A percentile compares a stretch with the other conserved stretches of the same genome.
Evolutionary conservation across 1,140 invertebrate species (phyloP).

Genomic region (Bombus sylvicola): DNA sequence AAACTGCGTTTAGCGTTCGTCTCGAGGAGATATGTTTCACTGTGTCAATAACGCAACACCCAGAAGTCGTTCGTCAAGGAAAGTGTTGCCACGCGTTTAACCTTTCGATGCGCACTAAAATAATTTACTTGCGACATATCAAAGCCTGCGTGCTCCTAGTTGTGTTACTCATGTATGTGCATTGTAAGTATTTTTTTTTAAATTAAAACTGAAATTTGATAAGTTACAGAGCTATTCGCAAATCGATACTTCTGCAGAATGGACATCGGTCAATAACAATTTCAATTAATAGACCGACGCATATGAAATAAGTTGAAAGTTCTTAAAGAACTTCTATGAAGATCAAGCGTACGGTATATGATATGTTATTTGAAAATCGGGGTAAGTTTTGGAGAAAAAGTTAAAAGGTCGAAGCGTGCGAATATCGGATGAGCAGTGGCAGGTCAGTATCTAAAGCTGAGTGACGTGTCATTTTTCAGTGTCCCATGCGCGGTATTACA

Average conservation of each 20-base stretch:
- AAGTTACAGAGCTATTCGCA: no score
- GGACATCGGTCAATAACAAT: no score
- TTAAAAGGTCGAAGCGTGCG: neutral
- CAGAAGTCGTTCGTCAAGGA: neutral
- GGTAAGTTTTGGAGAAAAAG: neutral
- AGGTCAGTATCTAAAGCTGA: conserved; percentile 2
- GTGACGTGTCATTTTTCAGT: conserved; percentile 29
- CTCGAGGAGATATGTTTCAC: conserved; percentile 16
- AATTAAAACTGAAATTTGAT: neutral
- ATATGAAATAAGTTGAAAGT: no score
- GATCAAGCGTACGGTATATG: neutral
- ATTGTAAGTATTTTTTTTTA: neutral
- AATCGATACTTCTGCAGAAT: no score
- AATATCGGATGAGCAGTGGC: conserved; percentile 1
- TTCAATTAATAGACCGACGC: no score
- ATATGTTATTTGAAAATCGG: neutral
- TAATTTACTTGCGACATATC: neutral
- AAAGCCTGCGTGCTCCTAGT: neutral
- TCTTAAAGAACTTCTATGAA: neutral
- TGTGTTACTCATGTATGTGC: neutral
- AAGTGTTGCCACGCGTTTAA: neutral
- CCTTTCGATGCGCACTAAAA: neutral
- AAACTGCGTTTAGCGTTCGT: conserved; percentile 39
- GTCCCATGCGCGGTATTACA: neutral
- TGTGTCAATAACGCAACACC: conserved; percentile 21